phyloP scores from a whole-genome alignment of 1,140 invertebrate species.

The Drosophila busckii region DNA sequence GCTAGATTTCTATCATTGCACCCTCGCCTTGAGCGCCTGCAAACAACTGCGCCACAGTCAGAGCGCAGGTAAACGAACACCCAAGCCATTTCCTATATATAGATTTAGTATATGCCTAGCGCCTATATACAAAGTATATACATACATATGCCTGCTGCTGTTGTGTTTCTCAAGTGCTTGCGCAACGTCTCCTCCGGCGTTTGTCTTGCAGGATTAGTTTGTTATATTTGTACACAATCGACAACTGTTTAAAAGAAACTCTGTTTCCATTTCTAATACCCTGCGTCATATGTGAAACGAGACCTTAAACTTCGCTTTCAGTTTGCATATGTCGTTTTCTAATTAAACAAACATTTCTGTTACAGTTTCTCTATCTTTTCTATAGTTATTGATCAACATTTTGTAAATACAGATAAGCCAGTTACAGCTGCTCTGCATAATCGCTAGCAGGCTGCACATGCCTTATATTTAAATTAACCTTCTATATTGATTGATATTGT shows the following conservation, averaged over 20 bases:
- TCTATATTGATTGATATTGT: not conserved
- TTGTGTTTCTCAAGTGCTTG: slow-evolving; percentile 56
- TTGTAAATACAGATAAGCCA: slow-evolving; percentile 13
- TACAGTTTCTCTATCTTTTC: slow-evolving; percentile 39
- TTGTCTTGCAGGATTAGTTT: slow-evolving; percentile 50
- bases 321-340: slow-evolving; percentile 67
- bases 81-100: slow-evolving; percentile 9
- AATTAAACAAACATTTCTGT: slow-evolving; percentile 63
- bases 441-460: slow-evolving; percentile 3
- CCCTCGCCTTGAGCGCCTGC: slow-evolving; percentile 9
- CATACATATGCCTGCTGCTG: slow-evolving; percentile 16
- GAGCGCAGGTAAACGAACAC: slow-evolving; percentile 42
- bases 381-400: slow-evolving; percentile 12
- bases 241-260: slow-evolving; percentile 35
- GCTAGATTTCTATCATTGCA: slow-evolving; percentile 61
- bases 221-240: slow-evolving; percentile 37
- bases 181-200: slow-evolving; percentile 52
- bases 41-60: slow-evolving; percentile 37
- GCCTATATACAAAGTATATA: not conserved
- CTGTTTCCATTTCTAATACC: not conserved
- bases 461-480: slow-evolving; percentile 19
- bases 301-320: not conserved
- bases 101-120: slow-evolving; percentile 7
- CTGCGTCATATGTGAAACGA: not conserved
- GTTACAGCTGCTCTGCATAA: not conserved